A percentile compares a stretch with the other conserved stretches of the same genome.
Conservation (phyloP, 2,888 invertebrate species). For the Germaria angustata region DNA sequence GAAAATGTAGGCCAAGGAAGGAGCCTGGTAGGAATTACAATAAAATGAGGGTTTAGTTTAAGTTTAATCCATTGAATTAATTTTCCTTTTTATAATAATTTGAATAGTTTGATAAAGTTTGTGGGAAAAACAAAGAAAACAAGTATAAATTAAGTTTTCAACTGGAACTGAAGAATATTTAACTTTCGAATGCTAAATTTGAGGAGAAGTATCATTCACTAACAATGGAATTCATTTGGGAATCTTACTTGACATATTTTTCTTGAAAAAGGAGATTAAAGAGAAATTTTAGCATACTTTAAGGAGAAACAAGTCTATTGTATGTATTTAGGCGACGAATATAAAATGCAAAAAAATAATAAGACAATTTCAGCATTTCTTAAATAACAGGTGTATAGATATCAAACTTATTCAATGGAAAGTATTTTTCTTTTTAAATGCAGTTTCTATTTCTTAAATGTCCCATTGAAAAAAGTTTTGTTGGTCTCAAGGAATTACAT, state of each 20-base stretch:
- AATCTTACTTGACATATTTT: constrained; percentile 15
- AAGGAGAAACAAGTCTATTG: not conserved
- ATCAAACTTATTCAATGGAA: too few relatives aligned
- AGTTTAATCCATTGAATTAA: constrained; percentile 49
- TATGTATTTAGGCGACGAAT: not conserved
- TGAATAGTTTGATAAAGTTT: constrained; percentile 45
- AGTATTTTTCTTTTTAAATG: not conserved
- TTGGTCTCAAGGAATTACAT: too few relatives aligned
- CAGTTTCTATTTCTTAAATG: not conserved
- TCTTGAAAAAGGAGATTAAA: not conserved
- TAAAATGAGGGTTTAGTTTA: constrained; percentile 36
- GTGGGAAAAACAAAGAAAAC: not conserved
- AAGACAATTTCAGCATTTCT: too few relatives aligned
- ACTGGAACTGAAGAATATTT: constrained; percentile 8
- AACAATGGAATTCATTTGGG: not conserved
- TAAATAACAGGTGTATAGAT: too few relatives aligned
- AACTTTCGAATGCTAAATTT: constrained; percentile 10
- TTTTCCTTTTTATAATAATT: constrained; percentile 35
- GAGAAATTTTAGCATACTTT: not conserved
- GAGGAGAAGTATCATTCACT: not conserved
- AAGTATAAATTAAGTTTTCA: constrained; percentile 35
- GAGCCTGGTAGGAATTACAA: constrained; percentile 23
- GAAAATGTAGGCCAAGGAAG: constrained; percentile 51
- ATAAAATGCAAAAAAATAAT: not conserved
- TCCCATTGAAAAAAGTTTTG: too few relatives aligned